A percentile compares a stretch with the other conserved stretches of the same genome.
phyloP scores from a whole-genome alignment of 2,797 vertebrate genomes.

The Platalea minor region DNA sequence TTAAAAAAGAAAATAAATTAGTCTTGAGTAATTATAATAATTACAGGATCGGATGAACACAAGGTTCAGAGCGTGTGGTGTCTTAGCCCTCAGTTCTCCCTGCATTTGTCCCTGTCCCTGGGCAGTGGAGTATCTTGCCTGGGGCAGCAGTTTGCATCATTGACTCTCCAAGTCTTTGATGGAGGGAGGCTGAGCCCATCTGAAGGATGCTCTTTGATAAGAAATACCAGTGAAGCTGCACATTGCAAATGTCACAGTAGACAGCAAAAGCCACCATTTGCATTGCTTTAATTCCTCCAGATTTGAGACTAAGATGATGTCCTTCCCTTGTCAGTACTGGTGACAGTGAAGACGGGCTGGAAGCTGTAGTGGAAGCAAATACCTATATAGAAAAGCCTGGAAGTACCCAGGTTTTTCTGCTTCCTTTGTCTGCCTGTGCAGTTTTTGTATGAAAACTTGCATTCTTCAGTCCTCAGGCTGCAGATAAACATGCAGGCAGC shows the following conservation, averaged over 20 bases:
- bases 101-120: not conserved
- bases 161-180: not conserved
- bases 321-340: not conserved
- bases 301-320: not conserved
- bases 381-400: not conserved
- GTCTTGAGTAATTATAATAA: constrained; percentile 4
- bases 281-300: not conserved
- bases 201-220: fast-evolving
- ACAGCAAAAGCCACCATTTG: not conserved
- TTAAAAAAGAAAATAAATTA: constrained; percentile 27
- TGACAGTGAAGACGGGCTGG: not conserved
- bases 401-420: not conserved
- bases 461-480: not conserved
- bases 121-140: not conserved
- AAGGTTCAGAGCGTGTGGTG: not conserved
- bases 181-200: not conserved
- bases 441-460: not conserved
- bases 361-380: not conserved
- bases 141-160: not conserved
- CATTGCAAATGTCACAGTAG: not conserved
- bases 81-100: not conserved
- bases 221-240: not conserved
- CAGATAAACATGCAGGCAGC: constrained; percentile 14
- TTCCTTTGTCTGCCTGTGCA: not conserved
- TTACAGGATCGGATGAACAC: not conserved